Evolutionary conservation across 2,113 vertebrate species (phyloP).

Genomic region (Coptodon bakossiorum): DNA sequence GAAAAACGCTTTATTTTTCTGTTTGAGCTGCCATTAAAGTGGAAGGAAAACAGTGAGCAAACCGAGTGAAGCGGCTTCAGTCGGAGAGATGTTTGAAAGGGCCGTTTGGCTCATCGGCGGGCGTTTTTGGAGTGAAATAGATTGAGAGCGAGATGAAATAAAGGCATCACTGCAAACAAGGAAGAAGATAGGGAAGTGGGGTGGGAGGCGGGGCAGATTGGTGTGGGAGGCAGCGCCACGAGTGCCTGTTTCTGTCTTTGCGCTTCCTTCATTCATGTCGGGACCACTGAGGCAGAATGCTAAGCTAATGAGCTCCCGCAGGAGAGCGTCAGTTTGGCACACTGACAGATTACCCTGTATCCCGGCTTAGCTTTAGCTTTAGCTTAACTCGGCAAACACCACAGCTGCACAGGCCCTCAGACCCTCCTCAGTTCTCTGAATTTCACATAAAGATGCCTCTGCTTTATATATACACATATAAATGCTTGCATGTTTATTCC

Average conservation of each 20-base stretch:
- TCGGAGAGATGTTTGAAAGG: not conserved
- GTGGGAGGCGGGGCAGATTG: not conserved
- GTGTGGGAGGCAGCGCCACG: not conserved
- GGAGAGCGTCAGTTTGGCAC: slow-evolving; percentile 40
- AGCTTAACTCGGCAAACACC: slow-evolving; percentile 16
- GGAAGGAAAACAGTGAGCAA: not conserved
- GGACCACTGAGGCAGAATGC: slow-evolving; percentile 43
- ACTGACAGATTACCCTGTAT: slow-evolving; percentile 29
- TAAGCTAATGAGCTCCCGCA: slow-evolving; percentile 69
- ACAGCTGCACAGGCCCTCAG: not conserved
- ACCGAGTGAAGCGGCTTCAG: slow-evolving; percentile 2
- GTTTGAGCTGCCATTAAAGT: not conserved
- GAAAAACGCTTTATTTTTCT: not conserved
- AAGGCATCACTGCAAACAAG: not conserved
- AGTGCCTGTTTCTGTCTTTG: slow-evolving; percentile 18
- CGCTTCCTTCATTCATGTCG: slow-evolving; percentile 32
- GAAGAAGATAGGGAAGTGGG: not conserved
- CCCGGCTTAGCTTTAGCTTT: slow-evolving; percentile 14
- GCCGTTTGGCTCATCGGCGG: not conserved
- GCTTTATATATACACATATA: not conserved
- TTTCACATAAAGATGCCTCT: not conserved
- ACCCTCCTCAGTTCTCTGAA: not conserved
- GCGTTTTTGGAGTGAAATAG: not conserved
- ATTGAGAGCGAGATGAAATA: not conserved
- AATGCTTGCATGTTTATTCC: not conserved